These are phyloP conservation scores for Tachysurus vachellii DNA, from an alignment of 2,113 vertebrate species.

Conservation along the genomic window DNA sequence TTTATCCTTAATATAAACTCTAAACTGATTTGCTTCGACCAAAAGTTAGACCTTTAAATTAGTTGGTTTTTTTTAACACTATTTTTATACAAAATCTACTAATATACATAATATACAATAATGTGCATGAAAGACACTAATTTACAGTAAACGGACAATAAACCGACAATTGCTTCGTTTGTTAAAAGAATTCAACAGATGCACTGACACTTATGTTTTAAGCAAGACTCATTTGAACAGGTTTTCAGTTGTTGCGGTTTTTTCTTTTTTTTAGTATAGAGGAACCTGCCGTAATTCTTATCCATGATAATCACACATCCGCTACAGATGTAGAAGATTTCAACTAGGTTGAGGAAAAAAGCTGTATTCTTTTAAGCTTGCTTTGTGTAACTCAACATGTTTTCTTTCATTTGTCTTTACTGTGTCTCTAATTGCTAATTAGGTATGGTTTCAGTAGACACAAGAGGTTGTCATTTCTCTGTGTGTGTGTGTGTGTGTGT, in stretches of 20 bases:
- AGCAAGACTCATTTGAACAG: neutral
- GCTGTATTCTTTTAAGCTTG: neutral
- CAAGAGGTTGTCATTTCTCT: neutral
- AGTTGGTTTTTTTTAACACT: too few relatives aligned
- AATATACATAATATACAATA: neutral
- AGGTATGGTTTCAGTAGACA: slow-evolving; percentile 8
- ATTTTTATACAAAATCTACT: neutral
- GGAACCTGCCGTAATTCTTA: neutral
- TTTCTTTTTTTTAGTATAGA: neutral
- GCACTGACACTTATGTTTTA: neutral
- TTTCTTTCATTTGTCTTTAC: slow-evolving; percentile 10
- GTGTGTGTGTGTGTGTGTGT: slow-evolving; percentile 14
- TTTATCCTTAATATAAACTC: too few relatives aligned
- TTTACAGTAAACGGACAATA: neutral
- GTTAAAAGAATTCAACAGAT: neutral
- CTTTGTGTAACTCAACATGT: neutral
- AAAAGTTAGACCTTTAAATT: too few relatives aligned
- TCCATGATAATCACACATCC: neutral
- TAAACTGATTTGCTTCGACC: too few relatives aligned
- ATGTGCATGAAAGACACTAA: neutral
- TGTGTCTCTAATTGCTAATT: slow-evolving; percentile 15
- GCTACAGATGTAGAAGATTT: neutral
- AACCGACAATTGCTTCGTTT: neutral
- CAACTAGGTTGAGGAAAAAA: neutral
- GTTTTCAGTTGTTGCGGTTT: neutral